Evolutionary conservation across 2,113 vertebrate genomes (phyloP).

Genomic region (Empidonax alnorum): DNA sequence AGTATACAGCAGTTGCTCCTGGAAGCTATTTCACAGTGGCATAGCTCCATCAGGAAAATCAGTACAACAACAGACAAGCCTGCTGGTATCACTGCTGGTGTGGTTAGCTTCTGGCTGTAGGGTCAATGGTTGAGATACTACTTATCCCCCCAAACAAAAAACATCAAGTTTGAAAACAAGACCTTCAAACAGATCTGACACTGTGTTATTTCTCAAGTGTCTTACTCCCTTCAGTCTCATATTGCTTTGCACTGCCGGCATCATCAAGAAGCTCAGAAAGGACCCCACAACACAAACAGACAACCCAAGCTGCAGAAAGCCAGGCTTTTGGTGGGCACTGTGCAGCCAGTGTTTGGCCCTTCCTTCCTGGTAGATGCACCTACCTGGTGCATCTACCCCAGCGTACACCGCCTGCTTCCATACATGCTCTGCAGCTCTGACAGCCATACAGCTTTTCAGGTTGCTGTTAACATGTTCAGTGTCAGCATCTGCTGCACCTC

Average conservation of each 20-base stretch:
- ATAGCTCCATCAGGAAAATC: slow-evolving; percentile 57
- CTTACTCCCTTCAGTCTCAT: background rate
- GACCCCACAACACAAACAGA: background rate
- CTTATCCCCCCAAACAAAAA: background rate
- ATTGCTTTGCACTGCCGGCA: background rate
- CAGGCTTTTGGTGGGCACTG: background rate
- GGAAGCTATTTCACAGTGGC: slow-evolving; percentile 69
- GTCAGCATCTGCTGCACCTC: slow-evolving; percentile 66
- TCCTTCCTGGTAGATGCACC: too few relatives aligned
- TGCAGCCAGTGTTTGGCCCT: slow-evolving; percentile 70
- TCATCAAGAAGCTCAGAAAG: background rate
- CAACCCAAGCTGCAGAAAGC: slow-evolving; percentile 1
- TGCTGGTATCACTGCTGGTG: background rate
- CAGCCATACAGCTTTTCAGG: background rate
- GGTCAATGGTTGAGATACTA: slow-evolving; percentile 32
- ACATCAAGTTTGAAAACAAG: background rate
- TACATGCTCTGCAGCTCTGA: background rate
- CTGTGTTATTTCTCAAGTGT: slow-evolving; percentile 26
- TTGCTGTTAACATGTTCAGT: background rate
- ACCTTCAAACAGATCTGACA: background rate
- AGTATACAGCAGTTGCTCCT: slow-evolving; percentile 48
- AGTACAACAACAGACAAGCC: slow-evolving; percentile 1
- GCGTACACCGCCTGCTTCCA: background rate
- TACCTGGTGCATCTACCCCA: slow-evolving; percentile 22
- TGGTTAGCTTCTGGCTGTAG: slow-evolving; percentile 36